Conservation (phyloP, 2,113 vertebrate species). For the Procapra przewalskii region DNA sequence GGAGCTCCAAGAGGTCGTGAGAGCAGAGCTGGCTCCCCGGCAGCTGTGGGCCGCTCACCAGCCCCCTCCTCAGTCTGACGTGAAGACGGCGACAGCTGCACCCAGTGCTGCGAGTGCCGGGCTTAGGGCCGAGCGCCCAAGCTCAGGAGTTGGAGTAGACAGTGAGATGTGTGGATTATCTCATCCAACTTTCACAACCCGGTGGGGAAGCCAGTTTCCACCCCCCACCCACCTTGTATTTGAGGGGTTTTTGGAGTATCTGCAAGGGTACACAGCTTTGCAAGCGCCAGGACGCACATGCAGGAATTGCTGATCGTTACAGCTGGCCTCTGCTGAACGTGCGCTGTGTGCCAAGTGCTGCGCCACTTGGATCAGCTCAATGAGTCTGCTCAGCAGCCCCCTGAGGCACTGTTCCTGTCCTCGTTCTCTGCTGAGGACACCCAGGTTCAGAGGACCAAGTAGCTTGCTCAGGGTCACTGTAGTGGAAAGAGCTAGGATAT, state of each 20-base stretch:
- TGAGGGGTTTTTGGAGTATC: not conserved
- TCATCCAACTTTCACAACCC: not conserved
- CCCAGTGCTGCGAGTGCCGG: no score
- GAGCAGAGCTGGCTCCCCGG: not conserved
- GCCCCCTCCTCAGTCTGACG: no score
- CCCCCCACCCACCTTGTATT: accelerated
- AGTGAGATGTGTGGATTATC: not conserved
- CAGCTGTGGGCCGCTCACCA: no score
- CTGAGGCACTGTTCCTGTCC: not conserved
- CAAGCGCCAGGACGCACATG: not conserved
- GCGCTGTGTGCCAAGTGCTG: not conserved
- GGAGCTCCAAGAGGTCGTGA: not conserved
- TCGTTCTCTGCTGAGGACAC: not conserved
- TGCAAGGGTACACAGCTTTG: not conserved
- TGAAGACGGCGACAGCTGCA: no score
- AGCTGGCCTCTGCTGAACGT: not conserved
- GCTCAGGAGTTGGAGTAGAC: no score
- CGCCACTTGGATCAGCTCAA: not conserved
- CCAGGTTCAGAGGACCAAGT: not conserved
- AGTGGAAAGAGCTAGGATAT: not conserved
- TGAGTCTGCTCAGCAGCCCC: not conserved
- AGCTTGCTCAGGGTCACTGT: not conserved
- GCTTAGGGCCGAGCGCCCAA: no score
- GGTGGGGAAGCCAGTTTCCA: not conserved
- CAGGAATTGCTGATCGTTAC: not conserved